Conservation (phyloP, 2,888 invertebrate genomes). For the Colostygia pectinataria region DNA sequence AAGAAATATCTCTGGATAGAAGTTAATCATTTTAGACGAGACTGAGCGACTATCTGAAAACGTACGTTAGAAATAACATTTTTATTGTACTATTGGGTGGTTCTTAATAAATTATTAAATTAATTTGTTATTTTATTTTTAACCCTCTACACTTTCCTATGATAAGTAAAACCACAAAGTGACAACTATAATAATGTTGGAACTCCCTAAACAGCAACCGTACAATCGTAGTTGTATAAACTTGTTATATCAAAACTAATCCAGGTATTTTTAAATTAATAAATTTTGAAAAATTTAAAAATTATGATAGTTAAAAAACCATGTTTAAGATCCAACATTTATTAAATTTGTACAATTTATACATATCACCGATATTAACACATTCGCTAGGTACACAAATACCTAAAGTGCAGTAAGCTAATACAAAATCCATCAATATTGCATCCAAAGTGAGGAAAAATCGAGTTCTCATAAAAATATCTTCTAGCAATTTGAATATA, state of each 20-base stretch:
- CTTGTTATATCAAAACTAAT: too few relatives aligned
- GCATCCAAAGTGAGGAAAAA: constrained; percentile 52
- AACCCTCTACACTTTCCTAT: neutral
- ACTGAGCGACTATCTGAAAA: constrained; percentile 67
- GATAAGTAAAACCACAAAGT: too few relatives aligned
- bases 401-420: constrained; percentile 62
- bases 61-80: constrained; percentile 64
- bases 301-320: constrained; percentile 16
- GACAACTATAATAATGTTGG: too few relatives aligned
- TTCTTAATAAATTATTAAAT: constrained; percentile 71
- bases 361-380: constrained; percentile 63
- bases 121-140: constrained; percentile 35
- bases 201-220: too few relatives aligned
- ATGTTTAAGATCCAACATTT: constrained; percentile 67
- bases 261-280: too few relatives aligned
- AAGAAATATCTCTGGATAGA: constrained; percentile 46
- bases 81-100: constrained; percentile 75
- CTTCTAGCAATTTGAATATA: constrained; percentile 36
- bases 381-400: constrained; percentile 46
- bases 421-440: constrained; percentile 45
- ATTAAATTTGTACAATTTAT: constrained; percentile 78
- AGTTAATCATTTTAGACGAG: constrained; percentile 71
- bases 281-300: too few relatives aligned
- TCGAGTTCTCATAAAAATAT: constrained; percentile 47
- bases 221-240: too few relatives aligned